Evolutionary conservation across 2,888 invertebrate genomes (phyloP), one percentile per base, ranked within the genome.

Genomic region (Nebria brevicollis): DNA sequence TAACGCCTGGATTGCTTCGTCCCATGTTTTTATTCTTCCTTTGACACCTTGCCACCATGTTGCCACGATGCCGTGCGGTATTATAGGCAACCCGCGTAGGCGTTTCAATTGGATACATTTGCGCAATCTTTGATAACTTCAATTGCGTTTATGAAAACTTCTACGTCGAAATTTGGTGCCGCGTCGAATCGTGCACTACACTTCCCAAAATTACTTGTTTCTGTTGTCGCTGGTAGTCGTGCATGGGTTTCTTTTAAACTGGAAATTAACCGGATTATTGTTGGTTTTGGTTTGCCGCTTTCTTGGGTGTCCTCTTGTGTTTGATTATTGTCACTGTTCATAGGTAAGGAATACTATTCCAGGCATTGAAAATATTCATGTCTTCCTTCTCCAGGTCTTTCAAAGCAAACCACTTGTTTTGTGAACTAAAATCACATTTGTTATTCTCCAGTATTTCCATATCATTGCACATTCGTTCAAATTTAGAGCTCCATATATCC

Each of bases 391-490:
- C 20, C 20, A 20, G 20, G 1, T 20, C 1, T 1, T 20, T 20
- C 20, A 20, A 20, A 20, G 20, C 20, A 20, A 1, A 20, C 20
- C 20, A 20, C 20, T 20, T 20, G 20, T 20, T 0, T 20, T 20
- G 20, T 20, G 20, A 20, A 20, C 20, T 20, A 1, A 20, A 20
- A 20, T 20, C 20, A 20, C 20, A 84, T 85, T 85, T 86, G 1
- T 86, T 84, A 72, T 84, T 84, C 84, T 86, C 85, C 83, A 86
- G 82, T 84, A 83, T 84, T 85, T 86, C 85, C 83, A 86, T 82
- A 68, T 87, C 88, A 90, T 88, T 87, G 87, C 88, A 86, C 83
- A 86, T 86, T 85, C 86, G 85, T 85, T 86, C 83, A 80, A 86
- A 85, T 85, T 85, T 84, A 66, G 82, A 82, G 81, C 83, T 74